A percentile compares a stretch with the other conserved stretches of the same genome.
Evolutionary conservation across 2,888 invertebrate species (phyloP).

Genomic region (Copidosoma aretas): DNA sequence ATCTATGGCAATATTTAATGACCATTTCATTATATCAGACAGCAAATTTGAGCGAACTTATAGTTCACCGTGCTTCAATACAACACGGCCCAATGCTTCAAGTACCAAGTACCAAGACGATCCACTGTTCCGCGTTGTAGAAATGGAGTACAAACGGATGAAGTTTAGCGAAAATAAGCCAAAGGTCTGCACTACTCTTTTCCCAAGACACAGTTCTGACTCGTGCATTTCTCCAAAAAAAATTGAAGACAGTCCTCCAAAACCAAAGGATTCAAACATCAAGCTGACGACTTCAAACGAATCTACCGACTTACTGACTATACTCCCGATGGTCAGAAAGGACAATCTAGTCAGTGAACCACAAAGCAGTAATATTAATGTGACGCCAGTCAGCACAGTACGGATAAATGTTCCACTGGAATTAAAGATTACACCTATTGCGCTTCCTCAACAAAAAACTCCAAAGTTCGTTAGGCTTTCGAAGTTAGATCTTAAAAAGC

Average conservation of each 20-base stretch:
- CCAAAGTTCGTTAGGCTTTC: slow-evolving; percentile 48
- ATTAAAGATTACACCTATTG: slow-evolving; percentile 42
- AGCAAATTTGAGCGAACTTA: slow-evolving; percentile 50
- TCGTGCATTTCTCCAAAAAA: slow-evolving; percentile 42
- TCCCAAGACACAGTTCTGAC: slow-evolving; percentile 49
- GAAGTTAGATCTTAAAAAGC: slow-evolving; percentile 48
- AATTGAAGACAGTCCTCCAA: neutral
- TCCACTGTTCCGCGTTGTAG: slow-evolving; percentile 67
- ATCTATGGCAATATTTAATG: neutral
- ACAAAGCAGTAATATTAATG: neutral
- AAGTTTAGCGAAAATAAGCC: slow-evolving; percentile 55
- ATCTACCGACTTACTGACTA: neutral
- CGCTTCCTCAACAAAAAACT: slow-evolving; percentile 29
- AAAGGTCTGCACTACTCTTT: slow-evolving; percentile 49
- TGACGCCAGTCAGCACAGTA: slow-evolving; percentile 31
- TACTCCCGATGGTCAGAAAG: slow-evolving; percentile 44
- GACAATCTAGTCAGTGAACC: slow-evolving; percentile 46
- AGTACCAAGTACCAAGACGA: slow-evolving; percentile 67
- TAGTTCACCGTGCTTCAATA: slow-evolving; percentile 60
- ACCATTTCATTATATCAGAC: slow-evolving; percentile 35
- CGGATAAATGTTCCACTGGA: slow-evolving; percentile 39
- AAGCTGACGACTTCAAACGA: neutral
- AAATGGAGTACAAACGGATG: slow-evolving; percentile 68
- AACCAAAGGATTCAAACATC: neutral
- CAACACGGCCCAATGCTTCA: slow-evolving; percentile 60